phyloP scores from a whole-genome alignment of 2,888 invertebrate genomes.

The Thera britannica region DNA sequence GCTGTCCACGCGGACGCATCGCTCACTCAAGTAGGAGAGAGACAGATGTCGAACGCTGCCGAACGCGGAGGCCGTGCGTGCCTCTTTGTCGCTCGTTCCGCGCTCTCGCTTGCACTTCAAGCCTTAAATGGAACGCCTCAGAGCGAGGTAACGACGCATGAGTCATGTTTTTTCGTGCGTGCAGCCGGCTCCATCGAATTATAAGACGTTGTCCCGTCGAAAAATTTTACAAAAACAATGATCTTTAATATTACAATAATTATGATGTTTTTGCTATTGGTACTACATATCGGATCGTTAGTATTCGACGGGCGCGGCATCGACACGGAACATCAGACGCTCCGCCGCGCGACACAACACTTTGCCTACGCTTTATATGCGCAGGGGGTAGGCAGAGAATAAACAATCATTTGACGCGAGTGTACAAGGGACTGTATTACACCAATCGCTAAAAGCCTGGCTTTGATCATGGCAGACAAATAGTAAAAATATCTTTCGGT shows the following conservation, averaged over 20 bases:
- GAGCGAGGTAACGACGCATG: too few relatives aligned
- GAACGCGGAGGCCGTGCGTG: too few relatives aligned
- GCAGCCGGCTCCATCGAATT: too few relatives aligned
- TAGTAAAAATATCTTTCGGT: too few relatives aligned
- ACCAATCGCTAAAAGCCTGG: background rate
- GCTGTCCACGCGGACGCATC: too few relatives aligned
- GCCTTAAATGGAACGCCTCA: too few relatives aligned
- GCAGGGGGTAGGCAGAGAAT: background rate
- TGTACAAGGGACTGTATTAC: background rate
- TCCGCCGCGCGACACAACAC: conserved; percentile 17
- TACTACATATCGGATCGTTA: conserved; percentile 29
- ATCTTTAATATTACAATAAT: background rate
- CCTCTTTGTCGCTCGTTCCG: too few relatives aligned
- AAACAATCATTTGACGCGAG: background rate
- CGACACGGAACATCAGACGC: conserved; percentile 29
- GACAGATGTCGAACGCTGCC: too few relatives aligned
- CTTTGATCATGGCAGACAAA: background rate
- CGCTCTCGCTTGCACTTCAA: too few relatives aligned
- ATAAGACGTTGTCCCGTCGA: too few relatives aligned
- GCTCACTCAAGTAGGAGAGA: too few relatives aligned
- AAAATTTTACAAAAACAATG: background rate
- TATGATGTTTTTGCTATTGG: conserved; percentile 9
- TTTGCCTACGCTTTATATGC: background rate
- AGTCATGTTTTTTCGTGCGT: too few relatives aligned
- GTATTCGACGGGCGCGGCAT: conserved; percentile 28